phyloP scores from a whole-genome alignment of 2,113 vertebrate genomes.

The Apus apus region DNA sequence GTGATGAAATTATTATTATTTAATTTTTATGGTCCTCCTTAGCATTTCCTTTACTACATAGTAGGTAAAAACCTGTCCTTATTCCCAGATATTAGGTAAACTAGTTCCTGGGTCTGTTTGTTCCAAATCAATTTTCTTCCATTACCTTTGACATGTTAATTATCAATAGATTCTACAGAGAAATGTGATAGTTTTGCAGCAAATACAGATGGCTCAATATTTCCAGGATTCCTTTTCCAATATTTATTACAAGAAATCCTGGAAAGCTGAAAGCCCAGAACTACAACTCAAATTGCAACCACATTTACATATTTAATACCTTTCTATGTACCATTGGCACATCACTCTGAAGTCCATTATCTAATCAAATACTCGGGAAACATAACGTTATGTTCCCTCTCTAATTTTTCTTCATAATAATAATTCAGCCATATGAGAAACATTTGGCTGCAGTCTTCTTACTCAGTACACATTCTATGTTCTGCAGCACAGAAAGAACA shows the following conservation, averaged over 20 bases:
- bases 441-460: background rate
- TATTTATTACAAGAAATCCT: background rate
- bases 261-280: background rate
- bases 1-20: background rate
- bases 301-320: background rate
- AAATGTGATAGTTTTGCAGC: background rate
- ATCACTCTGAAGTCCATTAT: background rate
- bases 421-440: background rate
- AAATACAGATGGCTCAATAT: background rate
- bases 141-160: background rate
- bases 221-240: background rate
- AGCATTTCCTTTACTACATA: background rate
- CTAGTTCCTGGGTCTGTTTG: background rate
- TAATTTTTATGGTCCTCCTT: conserved; percentile 17
- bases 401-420: background rate
- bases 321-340: background rate
- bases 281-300: background rate
- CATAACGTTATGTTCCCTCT: background rate
- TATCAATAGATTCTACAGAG: background rate
- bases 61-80: conserved; percentile 9
- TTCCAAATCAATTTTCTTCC: background rate
- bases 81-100: background rate
- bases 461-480: background rate
- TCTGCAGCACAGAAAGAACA: background rate
- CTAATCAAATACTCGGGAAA: background rate